Evolutionary conservation across 2,888 invertebrate genomes (phyloP), one percentile per base, ranked within the genome.

Genomic region (Lymantria dispar): DNA sequence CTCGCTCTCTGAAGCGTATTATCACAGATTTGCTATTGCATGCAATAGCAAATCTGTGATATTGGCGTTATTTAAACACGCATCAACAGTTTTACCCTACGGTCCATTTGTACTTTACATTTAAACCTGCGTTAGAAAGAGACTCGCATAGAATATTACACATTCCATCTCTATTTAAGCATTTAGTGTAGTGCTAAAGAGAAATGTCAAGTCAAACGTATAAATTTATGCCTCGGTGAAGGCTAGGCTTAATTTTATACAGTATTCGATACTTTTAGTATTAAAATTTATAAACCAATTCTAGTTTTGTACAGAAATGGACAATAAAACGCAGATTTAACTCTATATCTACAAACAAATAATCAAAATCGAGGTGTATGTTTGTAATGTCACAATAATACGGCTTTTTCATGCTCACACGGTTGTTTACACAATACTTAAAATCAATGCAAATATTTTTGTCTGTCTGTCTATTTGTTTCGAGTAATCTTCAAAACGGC

Each of bases 81-180:
- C 49, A 45, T 42, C 42, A 46, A 49, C 49, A 58, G 43, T 14
- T 39, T 44, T n/a, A 38, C 36, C 39, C 48, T 51, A 47, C 52
- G 36, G 42, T 44, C 47, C 53, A 55, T 50, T 48, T 40, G 40
- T 30, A 22, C n/a, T 57, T 45, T 53, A 51, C 50, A 48, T 46
- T 42, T 30, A 50, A 49, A 41, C 12, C 47, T 30, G 11, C 8
- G 15, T 10, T 43, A 40, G 45, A 54, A 29, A 43, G 37, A 22
- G 48, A 33, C 33, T 7, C 9, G 8, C 9, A 33, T 33, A 33
- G 3, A 33, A 10, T 48, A 43, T 43, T 31, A 8, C 13, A 12
- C 30, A 12, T 14, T 14, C 14, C 8, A 10, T 33, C 33, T 33
- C 33, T 33, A 10, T 33, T 33, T 33, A 33, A 1, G 10, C 33